Base-by-base conservation (phyloP, 2,888 invertebrate species). In the Isoperla grammatica region DNA sequence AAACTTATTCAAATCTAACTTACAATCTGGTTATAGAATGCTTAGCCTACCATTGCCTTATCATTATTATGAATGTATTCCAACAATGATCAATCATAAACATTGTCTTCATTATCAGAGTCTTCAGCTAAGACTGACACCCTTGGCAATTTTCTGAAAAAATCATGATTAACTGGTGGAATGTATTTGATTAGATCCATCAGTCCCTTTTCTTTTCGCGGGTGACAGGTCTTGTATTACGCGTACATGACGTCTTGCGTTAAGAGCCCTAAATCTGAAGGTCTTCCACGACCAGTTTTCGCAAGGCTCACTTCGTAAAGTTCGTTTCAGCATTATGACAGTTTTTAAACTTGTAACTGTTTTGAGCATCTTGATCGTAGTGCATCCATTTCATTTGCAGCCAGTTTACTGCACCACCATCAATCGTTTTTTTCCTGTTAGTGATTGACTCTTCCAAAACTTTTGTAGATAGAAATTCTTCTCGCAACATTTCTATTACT, bases 381-480 rank as follows among this genome's bases (percentile, higher is more conserved):
- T 37, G 40, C 49, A 49, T 20, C 40, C 58, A 58, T 39, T 58
- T 48, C 19, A 58, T 58, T 50, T 58, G 46, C 9, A 50, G 35
- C 50, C 50, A 58, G 39, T 58, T 58, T 9, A 39, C 35, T n/a
- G 15, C 49, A 19, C 48, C 12, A 20, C 49, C 49, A 50, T 29
- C 39, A 19, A 29, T 8, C 37, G 15, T 58, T 3, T 19, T 39
- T 19, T 57, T 50, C 12, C 22, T 37, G 15, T 29, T 58, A 37
- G 40, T 50, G 17, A 58, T 39, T 37, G 17, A 17, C n/a, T 20
- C n/a, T 49, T 58, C 40, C 40, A 58, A 37, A 20, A n/a, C 4
- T 20, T 58, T 6, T 15, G 37, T 58, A 13, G 50, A 58, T 11
- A 58, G 40, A 6, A 50, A 49, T 37, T 48, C 35, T 13, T 35